phyloP scores from a whole-genome alignment of 2,888 invertebrate genomes.

The Epicampocera succincta region DNA sequence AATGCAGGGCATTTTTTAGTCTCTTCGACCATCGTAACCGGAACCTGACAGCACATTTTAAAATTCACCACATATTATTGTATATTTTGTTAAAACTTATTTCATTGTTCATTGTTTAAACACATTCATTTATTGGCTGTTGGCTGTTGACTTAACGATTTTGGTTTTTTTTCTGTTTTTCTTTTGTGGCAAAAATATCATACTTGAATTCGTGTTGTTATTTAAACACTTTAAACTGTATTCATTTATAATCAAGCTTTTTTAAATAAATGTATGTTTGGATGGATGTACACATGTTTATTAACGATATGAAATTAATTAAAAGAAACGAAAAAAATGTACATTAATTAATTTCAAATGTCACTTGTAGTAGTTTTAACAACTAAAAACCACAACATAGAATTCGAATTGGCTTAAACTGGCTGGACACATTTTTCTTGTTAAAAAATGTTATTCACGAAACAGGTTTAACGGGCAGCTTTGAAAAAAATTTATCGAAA shows the following conservation, averaged over 20 bases:
- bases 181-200: constrained; percentile 3
- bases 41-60: no score
- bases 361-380: constrained; percentile 58
- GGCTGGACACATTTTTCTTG: not conserved
- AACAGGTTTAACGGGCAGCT: constrained; percentile 46
- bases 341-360: constrained; percentile 55
- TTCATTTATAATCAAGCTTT: constrained; percentile 10
- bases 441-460: not conserved
- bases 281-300: not conserved
- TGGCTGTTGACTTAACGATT: not conserved
- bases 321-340: constrained; percentile 24
- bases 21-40: no score
- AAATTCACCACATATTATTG: no score
- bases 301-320: constrained; percentile 6
- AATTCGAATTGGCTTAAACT: not conserved
- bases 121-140: constrained; percentile 12
- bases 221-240: constrained; percentile 30
- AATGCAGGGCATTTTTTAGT: no score
- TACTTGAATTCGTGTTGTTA: constrained; percentile 16
- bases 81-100: no score
- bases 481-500: not conserved
- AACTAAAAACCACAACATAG: not conserved
- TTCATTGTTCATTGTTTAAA: constrained; percentile 1
- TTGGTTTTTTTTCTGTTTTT: not conserved
- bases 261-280: no score